phyloP scores from a whole-genome alignment of 2,888 invertebrate species.

The Anorthoa munda region DNA sequence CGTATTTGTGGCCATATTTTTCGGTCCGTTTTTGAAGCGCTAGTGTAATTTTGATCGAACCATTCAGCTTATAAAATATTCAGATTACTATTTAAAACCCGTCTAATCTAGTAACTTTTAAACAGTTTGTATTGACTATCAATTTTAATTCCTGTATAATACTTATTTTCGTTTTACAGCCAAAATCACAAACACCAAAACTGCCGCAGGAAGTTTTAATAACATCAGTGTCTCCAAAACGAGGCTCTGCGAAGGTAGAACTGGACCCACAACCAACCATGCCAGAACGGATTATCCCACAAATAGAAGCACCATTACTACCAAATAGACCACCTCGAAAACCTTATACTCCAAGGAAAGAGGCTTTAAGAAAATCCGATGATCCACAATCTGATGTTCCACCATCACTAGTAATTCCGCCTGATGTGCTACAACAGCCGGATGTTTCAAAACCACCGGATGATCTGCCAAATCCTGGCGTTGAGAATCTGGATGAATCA shows the following conservation, averaged over 20 bases:
- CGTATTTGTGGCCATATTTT: no score
- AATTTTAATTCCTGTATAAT: no score
- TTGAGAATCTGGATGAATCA: not conserved
- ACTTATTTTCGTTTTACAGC: not conserved
- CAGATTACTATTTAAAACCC: no score
- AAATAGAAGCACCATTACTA: slow-evolving; percentile 6
- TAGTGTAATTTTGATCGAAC: no score
- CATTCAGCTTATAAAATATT: no score
- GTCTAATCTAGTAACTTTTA: no score
- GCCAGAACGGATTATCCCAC: not conserved
- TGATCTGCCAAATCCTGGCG: not conserved
- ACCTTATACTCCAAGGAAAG: slow-evolving; percentile 5
- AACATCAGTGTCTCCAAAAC: not conserved
- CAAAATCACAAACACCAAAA: slow-evolving; percentile 9
- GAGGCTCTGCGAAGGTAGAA: not conserved
- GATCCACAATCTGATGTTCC: not conserved
- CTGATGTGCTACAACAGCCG: not conserved
- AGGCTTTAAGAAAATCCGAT: not conserved
- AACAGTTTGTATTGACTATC: no score
- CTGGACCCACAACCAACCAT: not conserved
- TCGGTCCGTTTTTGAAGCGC: no score
- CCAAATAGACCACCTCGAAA: not conserved
- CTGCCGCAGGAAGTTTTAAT: slow-evolving; percentile 15
- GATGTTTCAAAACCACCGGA: slow-evolving; percentile 5
- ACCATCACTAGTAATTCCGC: not conserved